phyloP scores from a whole-genome alignment of 1,140 invertebrate species.

The Musca vetustissima region DNA sequence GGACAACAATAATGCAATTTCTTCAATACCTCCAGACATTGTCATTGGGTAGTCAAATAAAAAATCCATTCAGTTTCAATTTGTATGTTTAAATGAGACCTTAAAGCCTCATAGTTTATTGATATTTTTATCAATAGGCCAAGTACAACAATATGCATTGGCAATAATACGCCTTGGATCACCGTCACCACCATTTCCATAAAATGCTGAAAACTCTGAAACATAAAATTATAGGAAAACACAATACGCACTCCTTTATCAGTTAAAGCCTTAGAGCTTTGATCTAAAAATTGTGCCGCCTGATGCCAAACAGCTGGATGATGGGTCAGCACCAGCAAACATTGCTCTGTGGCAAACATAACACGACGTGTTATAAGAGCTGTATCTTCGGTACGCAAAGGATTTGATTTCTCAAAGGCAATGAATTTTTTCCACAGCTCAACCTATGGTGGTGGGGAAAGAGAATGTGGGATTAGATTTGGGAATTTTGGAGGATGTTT shows the following conservation, averaged over 20 bases:
- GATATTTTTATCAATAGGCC: neutral
- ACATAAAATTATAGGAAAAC: slow-evolving; percentile 20
- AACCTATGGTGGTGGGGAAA: slow-evolving; percentile 64
- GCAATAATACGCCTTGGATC: too few relatives aligned
- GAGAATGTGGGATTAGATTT: neutral
- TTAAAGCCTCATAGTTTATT: neutral
- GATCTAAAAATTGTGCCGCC: slow-evolving; percentile 93
- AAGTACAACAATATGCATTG: too few relatives aligned
- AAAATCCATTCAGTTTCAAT: slow-evolving; percentile 14
- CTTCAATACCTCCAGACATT: slow-evolving; percentile 26
- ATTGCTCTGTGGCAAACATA: slow-evolving; percentile 99
- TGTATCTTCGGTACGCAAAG: slow-evolving; percentile 92
- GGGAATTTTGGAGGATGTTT: neutral
- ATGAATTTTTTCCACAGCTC: slow-evolving; percentile 99
- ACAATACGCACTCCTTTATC: slow-evolving; percentile 83
- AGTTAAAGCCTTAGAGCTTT: slow-evolving; percentile 86
- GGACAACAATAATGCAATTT: slow-evolving; percentile 18
- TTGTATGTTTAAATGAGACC: slow-evolving; percentile 19
- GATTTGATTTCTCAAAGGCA: slow-evolving; percentile 95
- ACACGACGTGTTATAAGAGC: slow-evolving; percentile 89
- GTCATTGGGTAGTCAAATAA: slow-evolving; percentile 1
- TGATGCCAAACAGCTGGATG: slow-evolving; percentile 99
- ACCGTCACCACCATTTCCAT: neutral
- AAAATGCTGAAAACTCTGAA: slow-evolving; percentile 2
- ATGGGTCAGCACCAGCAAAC: slow-evolving; percentile 92